Evolutionary conservation across 1,140 invertebrate genomes (phyloP), one percentile per base, ranked within the genome.

Genomic region (Scaptomyza pallida): DNA sequence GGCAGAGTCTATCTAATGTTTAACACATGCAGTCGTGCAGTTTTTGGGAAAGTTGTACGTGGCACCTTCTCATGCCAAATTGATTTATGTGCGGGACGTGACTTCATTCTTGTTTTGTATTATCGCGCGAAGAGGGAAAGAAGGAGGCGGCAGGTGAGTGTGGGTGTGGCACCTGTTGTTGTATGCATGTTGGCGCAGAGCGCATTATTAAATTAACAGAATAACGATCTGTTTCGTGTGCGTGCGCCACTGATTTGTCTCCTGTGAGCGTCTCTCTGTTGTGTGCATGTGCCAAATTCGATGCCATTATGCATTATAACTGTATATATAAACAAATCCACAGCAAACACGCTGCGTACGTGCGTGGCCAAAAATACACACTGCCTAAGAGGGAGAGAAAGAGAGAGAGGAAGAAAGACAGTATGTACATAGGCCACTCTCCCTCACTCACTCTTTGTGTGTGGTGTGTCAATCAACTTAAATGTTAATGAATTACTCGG

Each of bases 391-490:
- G 19, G 19, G 30, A 30, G 5, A 4, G 26, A 30, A 1, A 1
- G 33, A 37, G 1, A n/a, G 12, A 33, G 8, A 37, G 33, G n/a
- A 2, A 35, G 33, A 35, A 6, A 30, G 33, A 35, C 5, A n/a
- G 33, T n/a, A 12, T n/a, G 12, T n/a, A 35, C 2, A 35, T 21
- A 21, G 51, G 37, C n/a, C 21, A 44, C 37, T n/a, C n/a, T n/a
- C n/a, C n/a, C n/a, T n/a, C n/a, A 62, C 6, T 9, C 26, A 9
- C 26, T 30, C 44, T 69, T 47, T 59, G 69, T 77, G n/a, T n/a
- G n/a, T n/a, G n/a, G n/a, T 74, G 65, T 85, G 81, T 85, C 81
- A 85, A 85, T 85, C 81, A 85, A 86, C 64, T 86, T 85, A 86
- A 85, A 85, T 85, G 76, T 86, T 86, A 85, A 85, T 85, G 81